Base-by-base conservation (phyloP, 2,888 invertebrate genomes). In the Pediacus dermestoides region DNA sequence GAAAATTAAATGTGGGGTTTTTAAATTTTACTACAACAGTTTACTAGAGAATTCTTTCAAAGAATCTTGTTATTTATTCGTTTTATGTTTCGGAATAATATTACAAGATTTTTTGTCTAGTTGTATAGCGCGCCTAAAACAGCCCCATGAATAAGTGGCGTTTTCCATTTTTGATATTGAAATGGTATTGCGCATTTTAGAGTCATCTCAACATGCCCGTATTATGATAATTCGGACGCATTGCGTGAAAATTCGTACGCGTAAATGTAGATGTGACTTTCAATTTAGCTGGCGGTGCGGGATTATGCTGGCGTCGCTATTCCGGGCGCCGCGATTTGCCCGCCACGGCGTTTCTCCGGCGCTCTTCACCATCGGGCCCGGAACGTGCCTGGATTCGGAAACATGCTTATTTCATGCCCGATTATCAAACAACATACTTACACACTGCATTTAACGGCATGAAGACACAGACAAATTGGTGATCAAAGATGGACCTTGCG, bases 241-340 rank as follows among this genome's bases (percentile, higher is more conserved):
- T 52, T 66, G 66, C 63, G 67, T 65, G 64, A 53, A 57, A 55
- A 61, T 59, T 59, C 55, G 58, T 61, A 61, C 63, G 63, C 65
- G 64, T 63, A 64, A 64, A 64, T 63, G 63, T 58, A 61, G 61
- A 63, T 61, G 66, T 57, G 66, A 64, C 62, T 65, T 66, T 64
- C 65, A 66, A 65, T 65, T 64, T 65, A 62, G 61, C 53, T 45
- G 60, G 57, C 59, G 61, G 64, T 61, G 66, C 63, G 58, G 67
- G 68, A 68, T 66, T 69, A 68, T 64, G 65, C 51, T 67, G 68
- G 68, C 69, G 69, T 66, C 69, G 64, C 64, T 56, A 58, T 64
- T 67, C 68, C 64, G 63, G 69, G 68, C 69, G 68, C 65, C 64
- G 48, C 50, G 42, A 28, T 13, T 14, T 14, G 42, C 37, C 42